A percentile compares a stretch with the other conserved stretches of the same genome.
Evolutionary conservation across 2,888 invertebrate species (phyloP).

Genomic region (Micoletzkya japonica): DNA sequence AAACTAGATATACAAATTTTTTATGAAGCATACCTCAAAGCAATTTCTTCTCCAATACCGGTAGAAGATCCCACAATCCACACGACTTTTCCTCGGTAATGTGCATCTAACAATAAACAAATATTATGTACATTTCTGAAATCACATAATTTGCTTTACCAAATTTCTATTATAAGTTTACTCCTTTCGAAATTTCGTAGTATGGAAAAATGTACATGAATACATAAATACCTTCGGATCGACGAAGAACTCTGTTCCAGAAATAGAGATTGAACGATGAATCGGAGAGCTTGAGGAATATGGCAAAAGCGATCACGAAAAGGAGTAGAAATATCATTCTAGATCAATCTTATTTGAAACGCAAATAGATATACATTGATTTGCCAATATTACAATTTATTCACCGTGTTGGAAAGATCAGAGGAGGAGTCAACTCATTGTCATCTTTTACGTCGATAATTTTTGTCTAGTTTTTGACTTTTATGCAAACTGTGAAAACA

Average conservation of each 20-base stretch:
- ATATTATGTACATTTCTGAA: background rate
- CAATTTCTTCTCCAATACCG: slow-evolving; percentile 23
- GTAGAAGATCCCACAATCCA: slow-evolving; percentile 23
- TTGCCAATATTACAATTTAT: no score
- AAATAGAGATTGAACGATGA: slow-evolving; percentile 18
- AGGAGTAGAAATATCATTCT: slow-evolving; percentile 9
- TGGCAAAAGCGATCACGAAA: slow-evolving; percentile 4
- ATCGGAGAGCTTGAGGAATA: slow-evolving; percentile 26
- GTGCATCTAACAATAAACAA: slow-evolving; percentile 6
- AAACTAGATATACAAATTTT: background rate
- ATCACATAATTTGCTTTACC: background rate
- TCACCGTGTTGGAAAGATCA: no score
- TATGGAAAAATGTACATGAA: background rate
- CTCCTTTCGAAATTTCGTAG: background rate
- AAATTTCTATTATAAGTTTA: background rate
- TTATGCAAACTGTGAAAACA: no score
- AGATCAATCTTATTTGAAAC: background rate
- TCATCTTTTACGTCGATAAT: no score
- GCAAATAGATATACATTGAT: no score
- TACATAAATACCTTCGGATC: slow-evolving; percentile 9
- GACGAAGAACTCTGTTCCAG: background rate
- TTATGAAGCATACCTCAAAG: background rate
- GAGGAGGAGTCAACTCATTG: no score
- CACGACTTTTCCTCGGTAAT: slow-evolving; percentile 17
- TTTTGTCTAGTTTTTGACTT: no score